These are phyloP conservation scores for Saxidomus purpurata DNA, from an alignment of 1,140 invertebrate species.

Conservation along the genomic window DNA sequence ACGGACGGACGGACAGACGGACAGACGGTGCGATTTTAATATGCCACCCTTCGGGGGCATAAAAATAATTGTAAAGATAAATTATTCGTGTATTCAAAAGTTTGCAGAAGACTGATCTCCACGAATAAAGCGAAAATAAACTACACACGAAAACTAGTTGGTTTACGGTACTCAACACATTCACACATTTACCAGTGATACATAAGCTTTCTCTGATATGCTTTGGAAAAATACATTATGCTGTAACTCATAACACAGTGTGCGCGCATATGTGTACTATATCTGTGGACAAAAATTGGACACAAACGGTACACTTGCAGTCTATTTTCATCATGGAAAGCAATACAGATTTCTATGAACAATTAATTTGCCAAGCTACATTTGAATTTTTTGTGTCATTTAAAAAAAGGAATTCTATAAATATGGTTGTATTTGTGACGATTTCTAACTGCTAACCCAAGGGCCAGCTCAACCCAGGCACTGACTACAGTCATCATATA, in stretches of 20 bases:
- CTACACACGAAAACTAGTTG: no score
- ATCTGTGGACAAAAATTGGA: not conserved
- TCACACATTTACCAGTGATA: no score
- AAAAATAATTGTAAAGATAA: no score
- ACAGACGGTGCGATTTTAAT: no score
- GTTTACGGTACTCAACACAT: no score
- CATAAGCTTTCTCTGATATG: not conserved
- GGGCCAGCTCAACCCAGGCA: not conserved
- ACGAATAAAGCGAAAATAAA: no score
- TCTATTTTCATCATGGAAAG: not conserved
- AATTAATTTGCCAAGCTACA: not conserved
- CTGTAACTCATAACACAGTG: not conserved
- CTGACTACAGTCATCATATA: not conserved
- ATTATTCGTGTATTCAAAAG: no score
- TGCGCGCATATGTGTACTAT: not conserved
- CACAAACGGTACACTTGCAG: not conserved
- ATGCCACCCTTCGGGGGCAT: no score
- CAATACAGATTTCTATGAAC: not conserved
- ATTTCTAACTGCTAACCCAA: not conserved
- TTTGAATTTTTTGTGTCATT: slow-evolving; percentile 6
- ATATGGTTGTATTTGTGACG: not conserved
- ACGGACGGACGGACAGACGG: no score
- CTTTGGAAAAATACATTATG: not conserved
- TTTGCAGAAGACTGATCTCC: no score
- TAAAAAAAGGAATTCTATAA: not conserved